A percentile compares a stretch with the other conserved stretches of the same genome.
These are phyloP conservation scores for Lepus americanus DNA, from an alignment of 2,113 vertebrate species.

Conservation along the genomic window DNA sequence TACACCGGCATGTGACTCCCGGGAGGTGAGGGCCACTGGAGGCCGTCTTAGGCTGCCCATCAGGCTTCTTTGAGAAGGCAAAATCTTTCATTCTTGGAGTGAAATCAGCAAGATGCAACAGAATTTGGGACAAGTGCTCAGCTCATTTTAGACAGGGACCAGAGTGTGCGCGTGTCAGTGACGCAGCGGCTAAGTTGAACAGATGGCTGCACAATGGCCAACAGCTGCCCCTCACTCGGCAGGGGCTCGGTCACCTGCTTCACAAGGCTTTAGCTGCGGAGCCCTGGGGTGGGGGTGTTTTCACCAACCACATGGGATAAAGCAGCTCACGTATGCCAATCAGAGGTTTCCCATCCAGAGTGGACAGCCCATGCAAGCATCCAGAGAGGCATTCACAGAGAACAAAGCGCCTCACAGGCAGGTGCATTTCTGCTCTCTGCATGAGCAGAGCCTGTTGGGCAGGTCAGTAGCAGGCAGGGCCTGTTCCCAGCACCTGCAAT, in stretches of 20 bases:
- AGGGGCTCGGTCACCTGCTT: not conserved
- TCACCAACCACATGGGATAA: not conserved
- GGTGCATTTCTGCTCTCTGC: slow-evolving; percentile 16
- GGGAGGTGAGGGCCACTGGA: not conserved
- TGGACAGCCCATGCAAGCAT: slow-evolving; percentile 15
- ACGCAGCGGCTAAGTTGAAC: not conserved
- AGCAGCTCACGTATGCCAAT: slow-evolving; percentile 12
- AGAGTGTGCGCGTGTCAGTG: not conserved
- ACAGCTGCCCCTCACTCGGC: not conserved
- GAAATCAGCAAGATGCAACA: slow-evolving; percentile 6
- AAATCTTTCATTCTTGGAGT: not conserved
- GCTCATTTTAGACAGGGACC: not conserved
- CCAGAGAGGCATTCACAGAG: slow-evolving; percentile 5
- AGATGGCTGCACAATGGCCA: not conserved
- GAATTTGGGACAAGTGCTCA: not conserved
- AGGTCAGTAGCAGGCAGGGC: slow-evolving; percentile 19
- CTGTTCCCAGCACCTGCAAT: not conserved
- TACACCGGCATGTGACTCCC: not conserved
- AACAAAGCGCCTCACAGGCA: not conserved
- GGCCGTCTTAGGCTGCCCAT: not conserved
- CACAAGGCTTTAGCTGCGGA: not conserved
- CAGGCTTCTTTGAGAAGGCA: not conserved
- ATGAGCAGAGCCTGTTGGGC: not conserved
- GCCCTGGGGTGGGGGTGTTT: not conserved
- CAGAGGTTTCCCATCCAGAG: not conserved